These are phyloP conservation scores for Setipinna tenuifilis DNA, from an alignment of 2,797 vertebrate genomes.

Conservation along the genomic window DNA sequence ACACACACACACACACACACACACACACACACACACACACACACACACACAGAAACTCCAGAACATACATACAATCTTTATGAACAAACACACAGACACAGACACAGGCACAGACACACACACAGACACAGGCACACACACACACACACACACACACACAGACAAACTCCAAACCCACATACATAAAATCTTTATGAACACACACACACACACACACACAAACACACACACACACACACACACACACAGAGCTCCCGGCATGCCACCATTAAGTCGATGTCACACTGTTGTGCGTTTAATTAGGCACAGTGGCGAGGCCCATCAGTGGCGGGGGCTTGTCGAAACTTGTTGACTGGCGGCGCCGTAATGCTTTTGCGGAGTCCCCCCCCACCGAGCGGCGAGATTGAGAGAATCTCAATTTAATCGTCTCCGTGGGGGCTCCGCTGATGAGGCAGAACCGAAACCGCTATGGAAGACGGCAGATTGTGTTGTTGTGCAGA, in stretches of 20 bases:
- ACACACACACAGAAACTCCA: too few species aligned
- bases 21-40: too few species aligned
- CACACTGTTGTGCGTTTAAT: constrained; percentile 26
- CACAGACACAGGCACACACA: too few species aligned
- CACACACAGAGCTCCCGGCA: not conserved
- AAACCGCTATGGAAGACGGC: not conserved
- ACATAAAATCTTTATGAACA: too few species aligned
- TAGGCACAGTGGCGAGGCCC: constrained; percentile 7
- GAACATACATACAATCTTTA: too few species aligned
- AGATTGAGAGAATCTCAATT: constrained; percentile 21
- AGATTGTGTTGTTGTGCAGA: constrained; percentile 7
- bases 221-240: too few species aligned
- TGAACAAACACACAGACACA: too few species aligned
- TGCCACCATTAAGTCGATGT: not conserved
- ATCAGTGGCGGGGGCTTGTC: constrained; percentile 5
- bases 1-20: too few species aligned
- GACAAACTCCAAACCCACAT: too few species aligned
- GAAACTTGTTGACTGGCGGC: constrained; percentile 17
- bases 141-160: too few species aligned
- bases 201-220: too few species aligned
- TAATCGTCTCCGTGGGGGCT: not conserved
- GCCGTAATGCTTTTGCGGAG: not conserved
- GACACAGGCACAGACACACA: too few species aligned
- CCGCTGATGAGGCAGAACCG: not conserved
- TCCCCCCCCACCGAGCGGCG: not conserved